phyloP scores from a whole-genome alignment of 2,888 invertebrate genomes.

The Phortica okadai region DNA sequence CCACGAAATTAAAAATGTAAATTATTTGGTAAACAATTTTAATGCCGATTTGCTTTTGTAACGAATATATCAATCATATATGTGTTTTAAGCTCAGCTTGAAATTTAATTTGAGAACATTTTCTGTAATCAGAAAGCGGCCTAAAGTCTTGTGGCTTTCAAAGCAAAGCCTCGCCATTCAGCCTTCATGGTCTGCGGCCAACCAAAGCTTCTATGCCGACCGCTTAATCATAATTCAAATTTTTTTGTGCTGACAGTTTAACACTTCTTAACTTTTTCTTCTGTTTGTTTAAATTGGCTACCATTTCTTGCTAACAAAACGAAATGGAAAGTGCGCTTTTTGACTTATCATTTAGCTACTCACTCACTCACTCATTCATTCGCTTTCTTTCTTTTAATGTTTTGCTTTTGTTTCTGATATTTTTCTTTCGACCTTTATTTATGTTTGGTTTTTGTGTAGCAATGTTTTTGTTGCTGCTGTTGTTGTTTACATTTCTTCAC shows the following conservation, averaged over 20 bases:
- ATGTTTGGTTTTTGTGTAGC: not conserved
- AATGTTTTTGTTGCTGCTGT: not conserved
- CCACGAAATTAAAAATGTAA: too few species aligned
- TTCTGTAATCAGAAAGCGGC: not conserved
- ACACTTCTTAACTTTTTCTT: too few species aligned
- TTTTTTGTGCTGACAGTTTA: too few species aligned
- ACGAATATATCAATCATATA: not conserved
- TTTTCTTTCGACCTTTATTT: not conserved
- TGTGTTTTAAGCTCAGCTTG: not conserved
- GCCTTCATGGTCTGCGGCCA: too few species aligned
- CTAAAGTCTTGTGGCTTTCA: too few species aligned
- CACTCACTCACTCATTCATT: not conserved
- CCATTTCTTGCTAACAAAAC: not conserved
- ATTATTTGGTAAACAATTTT: too few species aligned
- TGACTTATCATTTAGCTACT: not conserved
- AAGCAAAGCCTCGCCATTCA: too few species aligned
- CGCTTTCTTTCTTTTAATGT: not conserved
- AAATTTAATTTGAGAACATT: not conserved
- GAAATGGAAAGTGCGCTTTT: slow-evolving; percentile 19
- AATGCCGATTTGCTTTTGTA: too few species aligned
- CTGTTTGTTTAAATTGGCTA: not conserved
- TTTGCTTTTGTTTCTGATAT: slow-evolving; percentile 8
- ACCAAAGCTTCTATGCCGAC: too few species aligned
- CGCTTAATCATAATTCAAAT: too few species aligned
- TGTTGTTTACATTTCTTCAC: not conserved